A percentile compares a stretch with the other conserved stretches of the same genome.
Conservation (phyloP, 2,888 invertebrate genomes). For the Rhagonycha fulva region DNA sequence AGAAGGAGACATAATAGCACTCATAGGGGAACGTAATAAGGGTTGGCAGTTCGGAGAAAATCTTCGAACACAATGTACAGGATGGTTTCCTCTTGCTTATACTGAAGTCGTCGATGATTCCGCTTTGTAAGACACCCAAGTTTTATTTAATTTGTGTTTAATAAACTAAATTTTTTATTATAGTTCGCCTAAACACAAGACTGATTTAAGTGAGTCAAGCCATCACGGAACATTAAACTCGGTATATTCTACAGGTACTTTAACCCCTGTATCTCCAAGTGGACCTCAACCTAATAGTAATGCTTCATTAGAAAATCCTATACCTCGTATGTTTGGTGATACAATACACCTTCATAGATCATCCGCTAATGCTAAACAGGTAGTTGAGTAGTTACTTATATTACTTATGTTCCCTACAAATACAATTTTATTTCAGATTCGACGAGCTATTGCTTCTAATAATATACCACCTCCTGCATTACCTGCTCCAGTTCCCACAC, state of each 20-base stretch:
- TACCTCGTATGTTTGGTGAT: conserved; percentile 76
- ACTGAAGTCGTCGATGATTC: conserved; percentile 79
- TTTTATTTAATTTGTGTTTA: background rate
- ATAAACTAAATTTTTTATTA: background rate
- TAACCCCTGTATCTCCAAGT: conserved; percentile 56
- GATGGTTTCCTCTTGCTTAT: conserved; percentile 96
- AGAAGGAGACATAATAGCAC: conserved; percentile 85
- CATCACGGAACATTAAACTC: conserved; percentile 50
- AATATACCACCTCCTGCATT: conserved; percentile 74
- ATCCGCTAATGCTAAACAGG: conserved; percentile 57
- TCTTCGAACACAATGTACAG: conserved; percentile 85
- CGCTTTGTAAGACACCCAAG: conserved; percentile 58
- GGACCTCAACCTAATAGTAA: conserved; percentile 51
- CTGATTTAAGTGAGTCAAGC: conserved; percentile 47
- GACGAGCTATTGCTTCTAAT: conserved; percentile 59
- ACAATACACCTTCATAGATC: conserved; percentile 62
- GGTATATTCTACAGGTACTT: conserved; percentile 50
- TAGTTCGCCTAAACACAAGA: conserved; percentile 33
- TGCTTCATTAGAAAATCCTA: conserved; percentile 59
- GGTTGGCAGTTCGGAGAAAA: conserved; percentile 99
- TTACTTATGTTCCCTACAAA: background rate
- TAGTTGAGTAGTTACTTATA: conserved; percentile 37
- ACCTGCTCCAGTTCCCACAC: conserved; percentile 72
- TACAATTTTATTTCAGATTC: conserved; percentile 52
- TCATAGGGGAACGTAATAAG: conserved; percentile 89